Conservation (phyloP, 2,113 vertebrate species). For the Aldabrachelys gigantea region DNA sequence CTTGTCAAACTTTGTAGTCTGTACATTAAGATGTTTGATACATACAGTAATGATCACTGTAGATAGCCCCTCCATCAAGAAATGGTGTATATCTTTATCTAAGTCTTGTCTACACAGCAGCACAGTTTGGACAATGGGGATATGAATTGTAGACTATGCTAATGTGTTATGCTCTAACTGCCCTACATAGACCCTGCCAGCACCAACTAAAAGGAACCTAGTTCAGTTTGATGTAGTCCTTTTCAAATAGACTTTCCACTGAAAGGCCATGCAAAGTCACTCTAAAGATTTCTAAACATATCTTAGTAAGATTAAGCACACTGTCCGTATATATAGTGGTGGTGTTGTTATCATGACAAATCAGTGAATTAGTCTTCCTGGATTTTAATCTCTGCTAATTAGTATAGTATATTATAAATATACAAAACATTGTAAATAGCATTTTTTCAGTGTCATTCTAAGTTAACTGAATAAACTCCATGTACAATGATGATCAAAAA, state of each 20-base stretch:
- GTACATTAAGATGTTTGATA: neutral
- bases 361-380: conserved; percentile 6
- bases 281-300: conserved; percentile 44
- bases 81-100: no score
- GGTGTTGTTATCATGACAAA: neutral
- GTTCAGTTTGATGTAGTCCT: no score
- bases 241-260: neutral
- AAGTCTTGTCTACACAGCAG: no score
- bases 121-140: no score
- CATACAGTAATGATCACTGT: neutral
- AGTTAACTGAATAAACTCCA: conserved; percentile 13
- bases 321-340: conserved; percentile 36
- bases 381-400: conserved; percentile 45
- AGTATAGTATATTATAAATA: conserved; percentile 4
- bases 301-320: conserved; percentile 29
- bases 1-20: neutral
- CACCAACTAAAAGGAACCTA: no score
- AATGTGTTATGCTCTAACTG: no score
- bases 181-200: no score
- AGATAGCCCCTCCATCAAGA: no score
- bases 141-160: no score
- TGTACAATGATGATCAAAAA: neutral
- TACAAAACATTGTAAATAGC: conserved; percentile 31
- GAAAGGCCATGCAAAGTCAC: conserved; percentile 7
- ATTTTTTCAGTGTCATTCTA: conserved; percentile 34